Conservation (phyloP, 2,113 vertebrate genomes). For the Phasianus colchicus region DNA sequence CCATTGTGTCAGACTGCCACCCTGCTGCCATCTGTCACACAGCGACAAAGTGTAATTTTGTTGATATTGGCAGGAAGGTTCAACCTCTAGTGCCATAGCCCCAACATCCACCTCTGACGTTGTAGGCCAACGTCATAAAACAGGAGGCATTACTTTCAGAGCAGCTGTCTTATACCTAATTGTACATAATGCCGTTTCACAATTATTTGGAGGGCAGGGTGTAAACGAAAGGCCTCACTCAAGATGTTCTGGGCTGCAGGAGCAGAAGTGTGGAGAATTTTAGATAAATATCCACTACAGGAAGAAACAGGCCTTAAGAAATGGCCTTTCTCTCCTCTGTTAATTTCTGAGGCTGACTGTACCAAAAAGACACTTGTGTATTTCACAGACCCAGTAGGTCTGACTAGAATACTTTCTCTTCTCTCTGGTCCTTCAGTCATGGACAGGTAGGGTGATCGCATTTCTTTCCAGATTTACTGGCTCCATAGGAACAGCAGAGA, state of each 20-base stretch:
- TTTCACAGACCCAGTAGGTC: neutral
- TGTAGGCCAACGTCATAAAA: no score
- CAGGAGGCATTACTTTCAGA: no score
- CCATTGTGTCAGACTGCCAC: no score
- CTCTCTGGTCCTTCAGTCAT: neutral
- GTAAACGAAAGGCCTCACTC: neutral
- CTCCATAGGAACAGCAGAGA: neutral
- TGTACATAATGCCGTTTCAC: neutral
- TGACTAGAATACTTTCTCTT: neutral
- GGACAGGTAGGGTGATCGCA: accelerated
- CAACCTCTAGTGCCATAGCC: no score
- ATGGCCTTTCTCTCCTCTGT: neutral
- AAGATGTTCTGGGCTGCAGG: accelerated
- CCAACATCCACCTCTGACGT: no score
- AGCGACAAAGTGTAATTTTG: no score
- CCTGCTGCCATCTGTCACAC: neutral
- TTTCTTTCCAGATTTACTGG: neutral
- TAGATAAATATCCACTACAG: neutral
- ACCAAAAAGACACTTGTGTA: neutral
- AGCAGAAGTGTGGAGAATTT: neutral
- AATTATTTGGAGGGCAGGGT: neutral
- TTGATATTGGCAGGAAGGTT: no score
- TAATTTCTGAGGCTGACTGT: neutral
- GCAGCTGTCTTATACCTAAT: neutral
- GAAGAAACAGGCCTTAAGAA: neutral